Evolutionary conservation across 2,113 vertebrate species (phyloP).

Genomic region (Brachyhypopomus gauderio): DNA sequence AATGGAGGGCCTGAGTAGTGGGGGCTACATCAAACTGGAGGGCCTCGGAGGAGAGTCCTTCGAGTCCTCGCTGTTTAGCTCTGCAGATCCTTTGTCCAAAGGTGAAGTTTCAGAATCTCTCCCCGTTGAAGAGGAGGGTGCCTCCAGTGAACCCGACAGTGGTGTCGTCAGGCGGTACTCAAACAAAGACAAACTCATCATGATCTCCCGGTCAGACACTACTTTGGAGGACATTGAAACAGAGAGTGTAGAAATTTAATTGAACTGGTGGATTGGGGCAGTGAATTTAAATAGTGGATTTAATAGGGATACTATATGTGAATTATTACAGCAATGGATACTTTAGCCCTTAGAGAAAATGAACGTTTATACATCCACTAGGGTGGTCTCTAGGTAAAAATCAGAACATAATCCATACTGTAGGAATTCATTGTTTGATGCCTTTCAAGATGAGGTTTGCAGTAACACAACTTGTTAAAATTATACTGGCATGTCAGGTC

Average conservation of each 20-base stretch:
- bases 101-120: slow-evolving; percentile 49
- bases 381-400: slow-evolving; percentile 2
- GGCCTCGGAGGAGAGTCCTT: slow-evolving; percentile 77
- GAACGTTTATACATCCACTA: slow-evolving; percentile 30
- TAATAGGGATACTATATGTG: slow-evolving; percentile 47
- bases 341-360: slow-evolving; percentile 4
- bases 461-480: slow-evolving; percentile 16
- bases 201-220: slow-evolving; percentile 79
- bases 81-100: slow-evolving; percentile 53
- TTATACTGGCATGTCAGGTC: slow-evolving; percentile 62
- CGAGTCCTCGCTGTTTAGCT: slow-evolving; percentile 71
- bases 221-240: slow-evolving; percentile 69
- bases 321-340: slow-evolving; percentile 54
- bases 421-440: slow-evolving; percentile 41
- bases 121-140: slow-evolving; percentile 30
- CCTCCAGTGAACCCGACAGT: slow-evolving; percentile 50
- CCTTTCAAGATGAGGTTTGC: slow-evolving; percentile 41
- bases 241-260: slow-evolving; percentile 73
- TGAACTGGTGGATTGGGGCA: background rate
- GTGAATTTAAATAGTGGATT: background rate
- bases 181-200: slow-evolving; percentile 83
- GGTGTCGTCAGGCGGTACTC: slow-evolving; percentile 76
- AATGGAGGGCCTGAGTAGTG: slow-evolving; percentile 74
- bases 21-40: slow-evolving; percentile 80
- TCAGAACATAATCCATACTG: slow-evolving; percentile 34